Conservation (phyloP, 2,888 invertebrate genomes). For the Euplagia quadripunctaria region DNA sequence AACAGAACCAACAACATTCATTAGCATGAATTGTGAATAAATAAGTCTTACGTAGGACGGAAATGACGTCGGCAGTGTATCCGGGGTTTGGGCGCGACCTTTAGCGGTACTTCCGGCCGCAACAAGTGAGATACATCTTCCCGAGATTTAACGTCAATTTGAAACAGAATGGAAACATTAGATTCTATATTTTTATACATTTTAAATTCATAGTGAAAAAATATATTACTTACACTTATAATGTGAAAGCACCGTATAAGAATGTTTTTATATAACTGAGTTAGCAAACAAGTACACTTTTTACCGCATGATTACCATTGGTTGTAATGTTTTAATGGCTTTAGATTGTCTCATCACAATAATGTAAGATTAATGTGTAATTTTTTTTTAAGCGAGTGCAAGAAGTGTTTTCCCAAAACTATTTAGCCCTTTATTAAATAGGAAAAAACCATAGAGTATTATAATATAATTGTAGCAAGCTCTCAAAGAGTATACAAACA, state of each 20-base stretch:
- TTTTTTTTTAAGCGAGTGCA: background rate
- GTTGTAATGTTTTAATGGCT: too few species aligned
- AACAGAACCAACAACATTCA: background rate
- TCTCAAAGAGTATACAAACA: too few species aligned
- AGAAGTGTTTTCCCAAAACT: background rate
- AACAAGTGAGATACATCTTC: slow-evolving; percentile 53
- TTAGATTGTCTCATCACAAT: background rate
- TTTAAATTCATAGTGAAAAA: background rate
- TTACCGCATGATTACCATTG: too few species aligned
- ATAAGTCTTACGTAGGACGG: slow-evolving; percentile 31
- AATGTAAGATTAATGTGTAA: background rate
- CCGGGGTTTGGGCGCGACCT: slow-evolving; percentile 38
- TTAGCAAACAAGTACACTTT: background rate
- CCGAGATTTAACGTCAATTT: background rate
- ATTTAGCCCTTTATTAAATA: too few species aligned
- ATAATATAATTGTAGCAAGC: too few species aligned
- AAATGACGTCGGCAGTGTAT: slow-evolving; percentile 47
- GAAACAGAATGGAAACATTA: background rate
- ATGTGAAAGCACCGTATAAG: background rate
- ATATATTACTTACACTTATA: background rate
- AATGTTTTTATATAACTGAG: background rate
- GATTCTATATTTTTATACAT: background rate
- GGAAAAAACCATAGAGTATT: background rate
- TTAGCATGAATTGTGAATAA: slow-evolving; percentile 15
- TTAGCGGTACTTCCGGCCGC: slow-evolving; percentile 47